Evolutionary conservation across 2,888 invertebrate genomes (phyloP), one percentile per base, ranked within the genome.

Genomic region (Himalopsyche kuldschensis): DNA sequence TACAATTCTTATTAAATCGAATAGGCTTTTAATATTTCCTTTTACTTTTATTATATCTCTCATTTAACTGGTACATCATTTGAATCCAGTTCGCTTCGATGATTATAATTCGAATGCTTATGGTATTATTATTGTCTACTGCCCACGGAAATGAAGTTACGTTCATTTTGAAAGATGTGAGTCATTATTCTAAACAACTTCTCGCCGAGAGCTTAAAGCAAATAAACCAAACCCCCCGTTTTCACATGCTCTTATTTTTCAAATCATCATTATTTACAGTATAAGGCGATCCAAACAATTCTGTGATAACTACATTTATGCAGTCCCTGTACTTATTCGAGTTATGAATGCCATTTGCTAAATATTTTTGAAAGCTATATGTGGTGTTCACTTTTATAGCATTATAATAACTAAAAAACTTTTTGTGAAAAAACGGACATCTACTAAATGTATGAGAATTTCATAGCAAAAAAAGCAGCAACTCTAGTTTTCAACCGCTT

Each of bases 121-220:
- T 24, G 35, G 41, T 10, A 30, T 69, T 77, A 8, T 77, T 77
- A 77, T 77, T 77, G 35, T 77, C 15, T 24, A 77, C 35, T 41
- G 30, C 77, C 77, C 77, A 77, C 77, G 77, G 32, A 46, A 46
- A 77, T 15, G 46, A 41, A 20, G 35, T 41, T 27, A 46, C 77
- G 24, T 24, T 46, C 77, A 46, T 77, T 77, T 27, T 77, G 77
- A 77, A 77, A 77, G 77, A 77, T 46, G 77, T 77, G 35, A 77
- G 46, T 77, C 77, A 77, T 77, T 77, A 77, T 77, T 77, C 77
- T 77, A 77, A 77, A 77, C 75, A 75, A 75, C 41, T 46, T 77
- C 77, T 41, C 41, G n/a, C 46, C 15, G 46, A 30, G 76, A 41
- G 11, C 41, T 77, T 31, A 24, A 77, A 77, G 46, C 46, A 77